Conservation (phyloP, 2,888 invertebrate genomes). For the Epicampocera succincta region DNA sequence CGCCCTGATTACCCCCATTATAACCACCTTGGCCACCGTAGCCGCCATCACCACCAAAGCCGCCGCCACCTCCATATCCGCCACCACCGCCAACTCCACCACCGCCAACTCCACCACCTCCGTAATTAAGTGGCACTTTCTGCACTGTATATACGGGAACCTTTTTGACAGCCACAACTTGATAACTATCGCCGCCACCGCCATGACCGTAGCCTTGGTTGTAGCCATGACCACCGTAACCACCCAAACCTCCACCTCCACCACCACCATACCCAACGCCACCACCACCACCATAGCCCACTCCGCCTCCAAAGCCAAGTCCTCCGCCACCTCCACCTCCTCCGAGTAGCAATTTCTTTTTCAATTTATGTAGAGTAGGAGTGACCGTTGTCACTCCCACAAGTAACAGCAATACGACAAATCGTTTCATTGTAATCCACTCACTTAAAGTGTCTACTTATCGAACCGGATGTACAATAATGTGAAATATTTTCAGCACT, state of each 20-base stretch:
- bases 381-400: constrained; percentile 56
- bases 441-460: neutral
- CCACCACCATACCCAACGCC: constrained; percentile 41
- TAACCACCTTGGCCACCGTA: constrained; percentile 45
- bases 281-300: constrained; percentile 26
- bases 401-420: constrained; percentile 38
- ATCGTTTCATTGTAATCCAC: constrained; percentile 49
- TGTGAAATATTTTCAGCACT: neutral
- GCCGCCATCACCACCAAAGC: constrained; percentile 51
- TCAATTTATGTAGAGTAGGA: constrained; percentile 68
- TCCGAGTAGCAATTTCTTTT: constrained; percentile 59
- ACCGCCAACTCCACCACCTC: constrained; percentile 52
- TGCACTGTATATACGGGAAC: constrained; percentile 62
- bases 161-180: constrained; percentile 62
- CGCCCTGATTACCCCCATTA: constrained; percentile 49
- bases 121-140: constrained; percentile 51
- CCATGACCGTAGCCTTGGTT: constrained; percentile 46
- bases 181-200: constrained; percentile 49
- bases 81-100: constrained; percentile 44
- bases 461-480: constrained; percentile 51
- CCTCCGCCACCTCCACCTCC: constrained; percentile 63
- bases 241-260: constrained; percentile 48
- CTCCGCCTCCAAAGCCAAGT: constrained; percentile 42
- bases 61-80: constrained; percentile 31
- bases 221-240: constrained; percentile 32